Conservation (phyloP, 2,113 vertebrate genomes). For the Tiliqua scincoides region DNA sequence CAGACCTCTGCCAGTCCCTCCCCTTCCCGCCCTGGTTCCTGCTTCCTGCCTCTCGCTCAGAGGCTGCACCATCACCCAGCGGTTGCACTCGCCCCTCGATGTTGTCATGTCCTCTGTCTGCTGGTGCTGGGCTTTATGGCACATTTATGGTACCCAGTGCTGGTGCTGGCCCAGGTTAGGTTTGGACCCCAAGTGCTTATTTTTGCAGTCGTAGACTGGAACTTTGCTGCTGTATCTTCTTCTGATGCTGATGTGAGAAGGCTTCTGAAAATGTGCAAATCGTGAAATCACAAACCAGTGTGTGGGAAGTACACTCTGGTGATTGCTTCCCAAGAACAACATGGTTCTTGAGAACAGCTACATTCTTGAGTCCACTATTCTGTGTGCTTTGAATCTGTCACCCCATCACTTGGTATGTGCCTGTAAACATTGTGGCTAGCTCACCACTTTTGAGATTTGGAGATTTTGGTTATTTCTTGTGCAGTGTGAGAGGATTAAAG, state of each 20-base stretch:
- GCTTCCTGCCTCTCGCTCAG: too few relatives aligned
- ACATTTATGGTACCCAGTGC: too few relatives aligned
- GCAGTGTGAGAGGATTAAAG: background rate
- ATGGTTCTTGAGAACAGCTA: constrained; percentile 35
- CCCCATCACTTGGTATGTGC: background rate
- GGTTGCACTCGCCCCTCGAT: too few relatives aligned
- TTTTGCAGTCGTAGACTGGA: background rate
- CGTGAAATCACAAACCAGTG: constrained; percentile 48
- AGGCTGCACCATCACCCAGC: too few relatives aligned
- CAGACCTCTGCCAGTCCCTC: too few relatives aligned
- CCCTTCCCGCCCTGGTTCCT: too few relatives aligned
- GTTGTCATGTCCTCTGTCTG: too few relatives aligned
- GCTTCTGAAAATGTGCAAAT: background rate
- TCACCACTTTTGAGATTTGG: background rate
- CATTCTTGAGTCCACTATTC: background rate
- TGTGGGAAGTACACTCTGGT: constrained; percentile 40
- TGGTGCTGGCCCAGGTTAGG: too few relatives aligned
- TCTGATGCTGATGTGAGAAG: background rate
- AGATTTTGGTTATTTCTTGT: constrained; percentile 20
- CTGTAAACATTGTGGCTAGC: constrained; percentile 9
- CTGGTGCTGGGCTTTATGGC: too few relatives aligned
- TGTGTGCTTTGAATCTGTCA: constrained; percentile 19
- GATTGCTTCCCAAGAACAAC: constrained; percentile 51
- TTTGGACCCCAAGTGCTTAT: too few relatives aligned
- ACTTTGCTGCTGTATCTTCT: background rate